These are phyloP conservation scores for roundworm (Caenorhabditis elegans) DNA, from an alignment of 1,140 invertebrate species.

Conservation along the genomic window DNA sequence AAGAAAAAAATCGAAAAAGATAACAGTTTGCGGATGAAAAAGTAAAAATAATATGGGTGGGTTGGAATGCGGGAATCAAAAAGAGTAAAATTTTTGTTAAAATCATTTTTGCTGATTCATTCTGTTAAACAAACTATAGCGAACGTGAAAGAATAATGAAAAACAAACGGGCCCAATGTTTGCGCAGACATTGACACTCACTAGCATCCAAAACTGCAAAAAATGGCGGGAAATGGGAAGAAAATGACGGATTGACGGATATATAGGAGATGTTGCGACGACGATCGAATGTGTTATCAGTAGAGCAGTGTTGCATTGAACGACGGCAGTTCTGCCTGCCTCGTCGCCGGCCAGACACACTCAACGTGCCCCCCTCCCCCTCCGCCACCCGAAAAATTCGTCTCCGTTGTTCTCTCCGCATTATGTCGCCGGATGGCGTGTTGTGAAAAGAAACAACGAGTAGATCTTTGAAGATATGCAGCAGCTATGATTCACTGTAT, in stretches of 20 bases:
- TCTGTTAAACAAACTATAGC: no score
- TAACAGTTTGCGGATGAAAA: no score
- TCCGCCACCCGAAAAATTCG: not conserved
- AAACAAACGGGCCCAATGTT: not conserved
- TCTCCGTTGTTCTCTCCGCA: not conserved
- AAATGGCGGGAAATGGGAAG: not conserved
- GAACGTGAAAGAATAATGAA: not conserved
- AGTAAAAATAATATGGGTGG: no score
- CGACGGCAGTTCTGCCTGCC: not conserved
- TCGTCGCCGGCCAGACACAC: not conserved
- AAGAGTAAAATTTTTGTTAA: not conserved
- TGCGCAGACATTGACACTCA: not conserved
- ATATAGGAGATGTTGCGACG: not conserved
- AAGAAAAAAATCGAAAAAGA: no score
- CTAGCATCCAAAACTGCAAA: not conserved
- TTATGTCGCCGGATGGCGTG: not conserved
- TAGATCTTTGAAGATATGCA: conserved; percentile 14
- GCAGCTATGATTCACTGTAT: not conserved
- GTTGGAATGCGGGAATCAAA: not conserved
- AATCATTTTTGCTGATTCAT: no score
- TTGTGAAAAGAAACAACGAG: not conserved
- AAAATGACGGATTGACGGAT: no score
- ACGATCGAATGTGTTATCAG: not conserved
- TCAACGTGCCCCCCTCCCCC: not conserved
- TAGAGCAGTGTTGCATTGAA: conserved; percentile 26